Evolutionary conservation across 2,113 vertebrate species (phyloP).

Genomic region (Pseudorectes ferrugineus): DNA sequence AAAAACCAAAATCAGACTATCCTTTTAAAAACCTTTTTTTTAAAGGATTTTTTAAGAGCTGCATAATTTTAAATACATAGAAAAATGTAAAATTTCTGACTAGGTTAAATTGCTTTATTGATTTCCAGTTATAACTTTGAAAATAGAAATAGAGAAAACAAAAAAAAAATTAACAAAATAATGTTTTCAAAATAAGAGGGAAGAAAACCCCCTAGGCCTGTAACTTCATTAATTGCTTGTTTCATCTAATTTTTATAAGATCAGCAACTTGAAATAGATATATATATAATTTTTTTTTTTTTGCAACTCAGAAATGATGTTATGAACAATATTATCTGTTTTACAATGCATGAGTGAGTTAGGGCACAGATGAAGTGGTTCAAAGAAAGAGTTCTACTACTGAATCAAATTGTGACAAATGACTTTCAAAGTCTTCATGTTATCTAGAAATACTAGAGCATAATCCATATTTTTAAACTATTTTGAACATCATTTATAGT

Average conservation of each 20-base stretch:
- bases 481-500: neutral
- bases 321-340: neutral
- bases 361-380: neutral
- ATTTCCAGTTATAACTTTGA: neutral
- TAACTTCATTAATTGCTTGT: neutral
- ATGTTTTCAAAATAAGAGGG: neutral
- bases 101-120: neutral
- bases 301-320: neutral
- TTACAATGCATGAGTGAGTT: neutral
- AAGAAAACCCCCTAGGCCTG: fast-evolving
- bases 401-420: neutral
- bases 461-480: neutral
- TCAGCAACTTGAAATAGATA: neutral
- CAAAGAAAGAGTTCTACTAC: neutral
- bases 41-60: fast-evolving
- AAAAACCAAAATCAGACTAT: neutral
- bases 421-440: neutral
- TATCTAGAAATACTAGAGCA: neutral
- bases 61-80: neutral
- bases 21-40: neutral
- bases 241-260: neutral
- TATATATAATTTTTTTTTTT: neutral
- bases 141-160: neutral
- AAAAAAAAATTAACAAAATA: neutral
- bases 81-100: neutral